Percentiles rank a stretch among this genome's conserved stretches.
These are phyloP conservation scores for Strongylocentrotus purpuratus DNA, from an alignment of 35 echinoderm and acorn worm genomes.

Conservation along the genomic window DNA sequence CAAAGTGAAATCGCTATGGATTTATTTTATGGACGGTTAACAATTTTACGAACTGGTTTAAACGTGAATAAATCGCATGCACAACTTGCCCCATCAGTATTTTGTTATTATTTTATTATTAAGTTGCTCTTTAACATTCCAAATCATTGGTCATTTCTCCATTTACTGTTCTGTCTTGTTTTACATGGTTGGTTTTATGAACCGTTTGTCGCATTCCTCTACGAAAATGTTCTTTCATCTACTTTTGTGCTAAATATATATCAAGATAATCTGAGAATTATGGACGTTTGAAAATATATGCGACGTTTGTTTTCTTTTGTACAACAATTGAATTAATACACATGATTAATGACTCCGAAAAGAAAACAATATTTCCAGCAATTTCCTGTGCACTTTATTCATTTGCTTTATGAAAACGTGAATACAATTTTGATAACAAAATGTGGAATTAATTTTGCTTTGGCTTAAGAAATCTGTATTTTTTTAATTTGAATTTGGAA, in stretches of 20 bases:
- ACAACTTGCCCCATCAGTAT: neutral
- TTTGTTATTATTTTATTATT: neutral
- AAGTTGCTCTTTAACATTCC: neutral
- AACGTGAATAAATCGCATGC: neutral
- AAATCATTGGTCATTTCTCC: neutral
- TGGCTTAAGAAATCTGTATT: no score
- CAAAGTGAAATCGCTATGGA: neutral
- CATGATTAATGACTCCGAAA: neutral
- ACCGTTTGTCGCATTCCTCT: neutral
- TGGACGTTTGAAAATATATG: neutral
- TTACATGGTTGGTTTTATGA: neutral
- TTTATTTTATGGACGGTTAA: neutral
- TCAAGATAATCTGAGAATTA: neutral
- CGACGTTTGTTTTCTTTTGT: neutral
- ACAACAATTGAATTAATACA: neutral
- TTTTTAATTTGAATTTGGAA: no score
- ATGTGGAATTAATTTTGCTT: no score
- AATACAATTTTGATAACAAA: no score
- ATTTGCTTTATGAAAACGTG: neutral
- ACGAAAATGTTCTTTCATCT: neutral
- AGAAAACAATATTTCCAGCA: neutral
- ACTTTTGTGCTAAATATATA: slow-evolving; percentile 10
- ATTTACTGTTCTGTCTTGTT: neutral
- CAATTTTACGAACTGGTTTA: neutral
- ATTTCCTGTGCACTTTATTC: neutral